Conservation (phyloP, 2,113 vertebrate genomes). For the Felis catus region F.catus_Fca126_mat1.0 CM031424.1:26251001-26251500, state of each 20-base stretch:
- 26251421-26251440: not conserved
- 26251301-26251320: conserved; percentile 65
- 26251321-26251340: not conserved
- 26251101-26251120: not conserved
- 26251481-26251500: conserved; percentile 47
- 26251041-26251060: not conserved
- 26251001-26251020: not conserved
- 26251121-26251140: not conserved
- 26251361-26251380: conserved; percentile 24
- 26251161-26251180: not conserved
- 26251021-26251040: not conserved
- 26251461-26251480: conserved; percentile 51
- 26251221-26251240: conserved; percentile 34
- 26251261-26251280: conserved; percentile 18
- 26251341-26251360: not conserved
- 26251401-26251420: conserved; percentile 41
- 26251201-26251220: conserved; percentile 50
- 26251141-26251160: not conserved
- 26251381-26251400: conserved; percentile 29
- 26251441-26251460: conserved; percentile 4
- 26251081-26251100: not conserved
- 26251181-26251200: not conserved
- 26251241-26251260: conserved; percentile 45
- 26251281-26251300: conserved; percentile 1
- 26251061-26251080: not conserved